Conservation (phyloP, 2,797 vertebrate species). For the Liasis olivaceus region DNA sequence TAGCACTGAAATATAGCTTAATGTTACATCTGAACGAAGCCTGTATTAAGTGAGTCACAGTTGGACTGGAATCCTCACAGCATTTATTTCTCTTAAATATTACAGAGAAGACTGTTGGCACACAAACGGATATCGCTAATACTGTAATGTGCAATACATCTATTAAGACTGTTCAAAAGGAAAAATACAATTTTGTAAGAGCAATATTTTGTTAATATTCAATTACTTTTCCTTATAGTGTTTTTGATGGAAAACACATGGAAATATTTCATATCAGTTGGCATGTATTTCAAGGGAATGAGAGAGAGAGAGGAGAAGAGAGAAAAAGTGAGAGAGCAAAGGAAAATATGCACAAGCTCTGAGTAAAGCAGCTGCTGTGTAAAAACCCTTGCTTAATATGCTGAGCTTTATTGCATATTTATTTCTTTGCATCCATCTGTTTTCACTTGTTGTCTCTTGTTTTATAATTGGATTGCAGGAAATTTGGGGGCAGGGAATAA, state of each 20-base stretch:
- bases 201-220: constrained; percentile 2
- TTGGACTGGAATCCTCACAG: not conserved
- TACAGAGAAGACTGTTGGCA: not conserved
- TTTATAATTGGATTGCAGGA: constrained; percentile 37
- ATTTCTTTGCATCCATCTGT: constrained; percentile 40
- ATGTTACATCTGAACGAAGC: not conserved
- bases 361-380: constrained; percentile 25
- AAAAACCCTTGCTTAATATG: constrained; percentile 29
- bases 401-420: constrained; percentile 26
- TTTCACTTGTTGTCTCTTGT: constrained; percentile 40
- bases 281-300: not conserved
- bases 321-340: not conserved
- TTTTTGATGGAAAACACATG: constrained; percentile 18
- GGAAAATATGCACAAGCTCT: constrained; percentile 2
- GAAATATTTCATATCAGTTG: constrained; percentile 20
- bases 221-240: constrained; percentile 3
- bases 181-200: not conserved
- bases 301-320: not conserved
- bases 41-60: not conserved
- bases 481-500: constrained; percentile 36
- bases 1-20: not conserved
- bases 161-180: not conserved
- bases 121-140: not conserved
- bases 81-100: not conserved
- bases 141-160: not conserved